These are phyloP conservation scores for Nematopogon swammerdamellus DNA, from an alignment of 2,888 invertebrate genomes.

Conservation along the genomic window DNA sequence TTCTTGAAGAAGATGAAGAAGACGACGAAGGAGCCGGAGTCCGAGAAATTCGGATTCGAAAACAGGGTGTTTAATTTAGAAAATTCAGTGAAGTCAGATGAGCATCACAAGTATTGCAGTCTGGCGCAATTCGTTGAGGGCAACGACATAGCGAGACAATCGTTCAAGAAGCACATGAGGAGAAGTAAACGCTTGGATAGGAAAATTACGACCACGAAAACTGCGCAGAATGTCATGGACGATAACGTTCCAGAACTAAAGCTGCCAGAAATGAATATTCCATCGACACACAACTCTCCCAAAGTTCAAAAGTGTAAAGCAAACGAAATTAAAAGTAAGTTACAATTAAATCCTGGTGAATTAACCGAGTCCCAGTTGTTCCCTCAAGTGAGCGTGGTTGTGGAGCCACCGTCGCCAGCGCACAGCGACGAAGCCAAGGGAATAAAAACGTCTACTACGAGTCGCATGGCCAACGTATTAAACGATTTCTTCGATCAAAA, in stretches of 20 bases:
- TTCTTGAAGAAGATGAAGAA: slow-evolving; percentile 43
- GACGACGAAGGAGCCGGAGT: slow-evolving; percentile 39
- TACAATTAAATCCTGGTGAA: slow-evolving; percentile 2
- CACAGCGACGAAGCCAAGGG: slow-evolving; percentile 58
- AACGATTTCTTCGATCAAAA: slow-evolving; percentile 43
- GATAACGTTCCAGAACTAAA: slow-evolving; percentile 8
- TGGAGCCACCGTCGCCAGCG: slow-evolving; percentile 72
- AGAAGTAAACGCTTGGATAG: slow-evolving; percentile 35
- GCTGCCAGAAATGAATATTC: neutral
- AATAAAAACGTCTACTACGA: slow-evolving; percentile 27
- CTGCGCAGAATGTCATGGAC: slow-evolving; percentile 22
- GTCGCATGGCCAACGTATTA: slow-evolving; percentile 46
- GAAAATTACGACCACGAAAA: slow-evolving; percentile 39
- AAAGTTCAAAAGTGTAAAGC: neutral
- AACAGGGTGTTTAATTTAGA: slow-evolving; percentile 66
- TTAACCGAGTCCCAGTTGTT: slow-evolving; percentile 23
- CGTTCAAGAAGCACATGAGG: slow-evolving; percentile 59
- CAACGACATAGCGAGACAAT: slow-evolving; percentile 76
- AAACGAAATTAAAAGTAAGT: no score
- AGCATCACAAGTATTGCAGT: slow-evolving; percentile 70
- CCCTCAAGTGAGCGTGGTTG: slow-evolving; percentile 70
- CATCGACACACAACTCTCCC: neutral
- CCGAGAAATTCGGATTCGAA: slow-evolving; percentile 67
- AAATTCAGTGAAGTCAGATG: slow-evolving; percentile 46
- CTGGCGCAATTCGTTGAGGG: slow-evolving; percentile 81